phyloP scores from a whole-genome alignment of 1,140 invertebrate species.

The Prorops nasuta region DNA sequence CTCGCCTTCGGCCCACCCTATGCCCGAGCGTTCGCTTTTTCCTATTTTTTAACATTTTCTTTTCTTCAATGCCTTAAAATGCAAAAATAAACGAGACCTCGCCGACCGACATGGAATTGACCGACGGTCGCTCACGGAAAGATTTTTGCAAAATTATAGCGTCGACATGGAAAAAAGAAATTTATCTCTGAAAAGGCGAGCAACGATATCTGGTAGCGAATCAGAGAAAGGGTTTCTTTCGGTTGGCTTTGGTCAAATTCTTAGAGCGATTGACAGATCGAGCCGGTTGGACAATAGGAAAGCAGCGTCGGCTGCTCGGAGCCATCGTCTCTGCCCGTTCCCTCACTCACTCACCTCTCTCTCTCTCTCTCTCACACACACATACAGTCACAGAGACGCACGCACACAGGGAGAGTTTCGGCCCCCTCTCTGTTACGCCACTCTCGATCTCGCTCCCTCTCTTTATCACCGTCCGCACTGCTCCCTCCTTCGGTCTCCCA shows the following conservation, averaged over 20 bases:
- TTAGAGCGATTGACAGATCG: conserved; percentile 2
- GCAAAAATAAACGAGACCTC: conserved; percentile 53
- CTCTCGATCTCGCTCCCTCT: conserved; percentile 15
- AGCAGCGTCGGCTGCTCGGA: conserved; percentile 34
- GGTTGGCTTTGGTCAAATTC: conserved; percentile 24
- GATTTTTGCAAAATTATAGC: conserved; percentile 34
- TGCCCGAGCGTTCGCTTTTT: conserved; percentile 45
- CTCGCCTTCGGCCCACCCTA: conserved; percentile 38
- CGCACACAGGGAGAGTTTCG: too few relatives aligned
- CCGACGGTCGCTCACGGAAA: conserved; percentile 8
- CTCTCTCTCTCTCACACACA: not conserved
- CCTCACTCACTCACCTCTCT: not conserved
- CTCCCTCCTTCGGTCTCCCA: too few relatives aligned
- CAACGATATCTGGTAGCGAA: not conserved
- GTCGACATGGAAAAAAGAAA: conserved; percentile 29
- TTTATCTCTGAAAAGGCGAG: conserved; percentile 35
- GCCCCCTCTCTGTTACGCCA: too few relatives aligned
- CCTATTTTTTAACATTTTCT: conserved; percentile 54
- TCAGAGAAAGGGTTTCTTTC: conserved; percentile 43
- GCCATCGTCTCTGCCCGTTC: conserved; percentile 50
- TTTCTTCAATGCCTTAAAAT: conserved; percentile 55
- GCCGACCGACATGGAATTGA: conserved; percentile 35
- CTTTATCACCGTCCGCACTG: too few relatives aligned
- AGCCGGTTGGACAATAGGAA: conserved; percentile 34
- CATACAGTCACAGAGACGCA: not conserved